Evolutionary conservation across 2,113 vertebrate genomes (phyloP).

Genomic region (Coracopsis vasa): DNA sequence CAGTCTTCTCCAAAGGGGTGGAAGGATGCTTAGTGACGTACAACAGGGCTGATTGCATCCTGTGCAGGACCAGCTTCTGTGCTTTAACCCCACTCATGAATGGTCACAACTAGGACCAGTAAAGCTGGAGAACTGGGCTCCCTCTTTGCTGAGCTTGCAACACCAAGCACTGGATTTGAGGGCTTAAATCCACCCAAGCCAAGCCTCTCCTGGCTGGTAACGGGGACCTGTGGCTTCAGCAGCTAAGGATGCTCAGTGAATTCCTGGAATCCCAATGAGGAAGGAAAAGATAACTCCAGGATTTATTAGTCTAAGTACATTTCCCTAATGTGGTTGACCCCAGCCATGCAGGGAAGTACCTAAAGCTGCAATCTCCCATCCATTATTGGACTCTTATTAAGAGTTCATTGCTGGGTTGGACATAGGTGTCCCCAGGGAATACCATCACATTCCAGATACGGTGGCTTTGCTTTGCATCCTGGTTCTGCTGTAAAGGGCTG

Average conservation of each 20-base stretch:
- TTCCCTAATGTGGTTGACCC: conserved; percentile 65
- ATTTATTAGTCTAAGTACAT: conserved; percentile 71
- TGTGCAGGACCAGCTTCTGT: not conserved
- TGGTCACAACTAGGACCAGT: not conserved
- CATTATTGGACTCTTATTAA: conserved; percentile 44
- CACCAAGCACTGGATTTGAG: not conserved
- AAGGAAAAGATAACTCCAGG: not conserved
- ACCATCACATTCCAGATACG: accelerated
- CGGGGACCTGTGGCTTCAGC: accelerated
- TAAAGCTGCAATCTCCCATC: conserved; percentile 21
- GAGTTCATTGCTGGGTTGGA: not conserved
- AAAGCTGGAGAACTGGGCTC: not conserved
- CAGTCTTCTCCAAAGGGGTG: not conserved
- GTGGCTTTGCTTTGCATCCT: not conserved
- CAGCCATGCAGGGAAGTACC: not conserved
- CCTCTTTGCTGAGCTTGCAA: not conserved
- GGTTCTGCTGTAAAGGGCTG: not conserved
- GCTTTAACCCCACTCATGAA: not conserved
- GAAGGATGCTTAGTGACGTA: not conserved
- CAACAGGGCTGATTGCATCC: not conserved
- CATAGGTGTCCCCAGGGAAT: not conserved
- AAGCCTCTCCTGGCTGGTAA: not conserved
- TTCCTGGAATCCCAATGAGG: not conserved
- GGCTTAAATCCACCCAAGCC: not conserved
- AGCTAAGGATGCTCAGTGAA: not conserved